phyloP scores from a whole-genome alignment of 2,113 vertebrate species.

The Irena cyanogastra region DNA sequence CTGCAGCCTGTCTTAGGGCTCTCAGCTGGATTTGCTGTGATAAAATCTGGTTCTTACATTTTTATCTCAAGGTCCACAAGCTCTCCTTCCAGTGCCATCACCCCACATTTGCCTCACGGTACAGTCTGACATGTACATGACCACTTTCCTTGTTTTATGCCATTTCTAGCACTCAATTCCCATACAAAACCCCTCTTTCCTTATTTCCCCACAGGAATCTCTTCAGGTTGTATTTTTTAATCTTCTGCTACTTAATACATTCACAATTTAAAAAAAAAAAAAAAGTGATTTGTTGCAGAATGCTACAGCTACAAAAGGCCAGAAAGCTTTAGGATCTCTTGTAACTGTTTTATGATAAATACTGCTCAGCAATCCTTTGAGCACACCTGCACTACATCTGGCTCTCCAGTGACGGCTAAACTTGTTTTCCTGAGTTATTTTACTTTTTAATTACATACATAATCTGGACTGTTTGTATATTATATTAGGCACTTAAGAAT shows the following conservation, averaged over 20 bases:
- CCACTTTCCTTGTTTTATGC: background rate
- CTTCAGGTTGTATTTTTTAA: background rate
- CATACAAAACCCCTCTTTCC: background rate
- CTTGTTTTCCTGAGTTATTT: background rate
- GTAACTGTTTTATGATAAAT: background rate
- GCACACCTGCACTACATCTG: constrained; percentile 8
- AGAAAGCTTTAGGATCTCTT: background rate
- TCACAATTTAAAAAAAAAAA: background rate
- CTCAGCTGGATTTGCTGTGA: background rate
- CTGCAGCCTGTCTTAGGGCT: background rate
- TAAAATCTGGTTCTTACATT: background rate
- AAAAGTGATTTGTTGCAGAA: background rate
- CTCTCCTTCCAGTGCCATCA: background rate
- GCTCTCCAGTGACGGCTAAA: background rate
- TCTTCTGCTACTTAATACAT: background rate
- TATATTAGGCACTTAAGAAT: background rate
- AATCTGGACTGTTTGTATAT: background rate
- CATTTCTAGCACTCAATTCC: background rate
- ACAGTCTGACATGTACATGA: background rate
- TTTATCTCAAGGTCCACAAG: background rate
- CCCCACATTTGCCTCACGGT: background rate
- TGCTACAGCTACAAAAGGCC: background rate
- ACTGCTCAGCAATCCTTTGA: background rate
- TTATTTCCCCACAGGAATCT: background rate
- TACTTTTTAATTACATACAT: background rate